Evolutionary conservation across 2,888 invertebrate species (phyloP).

Genomic region (Chloroclysta siterata): DNA sequence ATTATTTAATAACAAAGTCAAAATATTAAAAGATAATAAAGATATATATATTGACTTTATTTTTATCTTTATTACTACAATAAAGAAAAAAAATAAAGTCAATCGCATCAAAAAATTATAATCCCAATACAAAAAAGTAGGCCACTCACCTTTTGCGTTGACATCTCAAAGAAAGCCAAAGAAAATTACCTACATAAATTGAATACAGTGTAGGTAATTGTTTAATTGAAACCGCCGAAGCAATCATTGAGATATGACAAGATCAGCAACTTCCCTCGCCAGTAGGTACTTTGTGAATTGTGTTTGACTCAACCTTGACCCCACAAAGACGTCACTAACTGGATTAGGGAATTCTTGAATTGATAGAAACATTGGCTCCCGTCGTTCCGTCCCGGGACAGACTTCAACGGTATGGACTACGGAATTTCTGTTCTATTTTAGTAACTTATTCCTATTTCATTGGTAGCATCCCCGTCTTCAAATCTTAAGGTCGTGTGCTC

Average conservation of each 20-base stretch:
- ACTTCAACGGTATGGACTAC: not conserved
- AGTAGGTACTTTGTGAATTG: constrained; percentile 11
- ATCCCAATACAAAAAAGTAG: not conserved
- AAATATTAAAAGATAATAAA: too few species aligned
- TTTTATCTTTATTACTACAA: too few species aligned
- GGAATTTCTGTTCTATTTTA: not conserved
- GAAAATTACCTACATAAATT: not conserved
- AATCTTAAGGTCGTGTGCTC: too few species aligned
- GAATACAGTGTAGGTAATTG: constrained; percentile 9
- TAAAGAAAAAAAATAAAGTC: too few species aligned
- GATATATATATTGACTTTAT: too few species aligned
- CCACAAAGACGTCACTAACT: constrained; percentile 28
- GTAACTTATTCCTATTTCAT: too few species aligned
- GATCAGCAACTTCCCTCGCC: constrained; percentile 13
- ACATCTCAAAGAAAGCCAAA: not conserved
- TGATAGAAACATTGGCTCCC: constrained; percentile 39
- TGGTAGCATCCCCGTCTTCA: too few species aligned
- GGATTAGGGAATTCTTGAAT: constrained; percentile 49
- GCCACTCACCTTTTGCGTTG: not conserved
- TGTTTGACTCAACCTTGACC: constrained; percentile 26
- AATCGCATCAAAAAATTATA: too few species aligned
- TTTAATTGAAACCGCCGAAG: constrained; percentile 22
- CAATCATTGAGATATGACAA: constrained; percentile 19
- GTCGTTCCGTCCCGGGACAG: constrained; percentile 5
- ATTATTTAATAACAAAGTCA: too few species aligned